A percentile compares a stretch with the other conserved stretches of the same genome.
phyloP scores from a whole-genome alignment of 2,888 invertebrate genomes.

The Cylindroiulus punctatus region DNA sequence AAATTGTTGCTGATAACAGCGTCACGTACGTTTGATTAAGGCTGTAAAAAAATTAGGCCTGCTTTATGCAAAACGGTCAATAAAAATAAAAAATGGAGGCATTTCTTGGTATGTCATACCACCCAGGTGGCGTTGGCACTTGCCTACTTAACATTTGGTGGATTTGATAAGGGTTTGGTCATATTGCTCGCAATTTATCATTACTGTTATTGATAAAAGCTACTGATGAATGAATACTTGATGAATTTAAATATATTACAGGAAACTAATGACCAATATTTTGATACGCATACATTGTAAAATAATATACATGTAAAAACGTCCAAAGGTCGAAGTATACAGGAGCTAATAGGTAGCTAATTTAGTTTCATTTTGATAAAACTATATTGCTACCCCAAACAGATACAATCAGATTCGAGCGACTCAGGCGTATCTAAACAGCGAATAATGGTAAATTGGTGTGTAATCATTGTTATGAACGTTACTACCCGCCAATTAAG shows the following conservation, averaged over 20 bases:
- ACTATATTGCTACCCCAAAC: neutral
- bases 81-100: neutral
- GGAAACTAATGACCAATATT: too few relatives aligned
- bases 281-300: too few relatives aligned
- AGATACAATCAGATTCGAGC: neutral
- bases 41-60: neutral
- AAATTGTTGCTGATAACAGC: neutral
- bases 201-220: too few relatives aligned
- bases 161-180: too few relatives aligned
- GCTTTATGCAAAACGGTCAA: neutral
- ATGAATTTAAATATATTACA: too few relatives aligned
- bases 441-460: neutral
- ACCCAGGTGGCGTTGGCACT: neutral
- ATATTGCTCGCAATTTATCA: too few relatives aligned
- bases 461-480: neutral
- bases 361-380: neutral
- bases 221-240: too few relatives aligned
- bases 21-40: neutral
- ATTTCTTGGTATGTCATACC: neutral
- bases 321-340: too few relatives aligned
- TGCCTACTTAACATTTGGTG: too few relatives aligned
- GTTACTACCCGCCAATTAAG: neutral
- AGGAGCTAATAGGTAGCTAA: too few relatives aligned
- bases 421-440: neutral
- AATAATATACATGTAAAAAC: too few relatives aligned